Base-by-base conservation (phyloP, 2,888 invertebrate genomes). In the Chrysotoxum bicinctum region DNA sequence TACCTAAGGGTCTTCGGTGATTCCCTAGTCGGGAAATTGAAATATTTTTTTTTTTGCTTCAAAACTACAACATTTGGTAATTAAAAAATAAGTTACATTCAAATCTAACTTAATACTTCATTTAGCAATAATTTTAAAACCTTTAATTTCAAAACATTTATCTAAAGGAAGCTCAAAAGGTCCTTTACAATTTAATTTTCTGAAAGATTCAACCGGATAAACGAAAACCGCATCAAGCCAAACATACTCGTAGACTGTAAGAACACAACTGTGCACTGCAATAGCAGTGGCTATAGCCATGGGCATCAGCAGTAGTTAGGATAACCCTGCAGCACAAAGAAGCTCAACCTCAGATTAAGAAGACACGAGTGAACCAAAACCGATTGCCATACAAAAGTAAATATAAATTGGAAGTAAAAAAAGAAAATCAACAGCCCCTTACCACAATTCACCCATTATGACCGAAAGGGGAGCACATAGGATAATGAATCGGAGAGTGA, bases 381-480 rank as follows among this genome's bases (percentile, higher is more conserved):
- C 89, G 89, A 89, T 90, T 90, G 89, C 89, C 89, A 90, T 90
- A 90, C 89, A 89, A 90, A 45, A 19, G 91, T 91, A 91, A 90
- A 91, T 90, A 90, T 80, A 90, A 89, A 89, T 89, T 90, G 88
- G 89, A 89, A 89, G 23, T 23, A 14, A 23, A n/a, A 89, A 88
- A 88, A 90, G 89, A 88, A 87, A 88, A 48, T 14, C n/a, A 1
- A 12, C 30, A 54, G 16, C 8, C 14, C n/a, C 9, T 4, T 16
- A 19, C 21, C 14, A 19, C 21, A n/a, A 12, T 10, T 23, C 10
- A 14, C 19, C 19, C 12, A 43, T 26, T 16, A 43, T 23, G 12
- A 21, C 21, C 10, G 52, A 32, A 50, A 23, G 8, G 19, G 32
- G 14, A 23, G 8, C 4, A 43, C 6, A 4, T 8, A 19, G 37